phyloP scores from a whole-genome alignment of 2,113 vertebrate genomes.

The Manacus vitellinus region DNA sequence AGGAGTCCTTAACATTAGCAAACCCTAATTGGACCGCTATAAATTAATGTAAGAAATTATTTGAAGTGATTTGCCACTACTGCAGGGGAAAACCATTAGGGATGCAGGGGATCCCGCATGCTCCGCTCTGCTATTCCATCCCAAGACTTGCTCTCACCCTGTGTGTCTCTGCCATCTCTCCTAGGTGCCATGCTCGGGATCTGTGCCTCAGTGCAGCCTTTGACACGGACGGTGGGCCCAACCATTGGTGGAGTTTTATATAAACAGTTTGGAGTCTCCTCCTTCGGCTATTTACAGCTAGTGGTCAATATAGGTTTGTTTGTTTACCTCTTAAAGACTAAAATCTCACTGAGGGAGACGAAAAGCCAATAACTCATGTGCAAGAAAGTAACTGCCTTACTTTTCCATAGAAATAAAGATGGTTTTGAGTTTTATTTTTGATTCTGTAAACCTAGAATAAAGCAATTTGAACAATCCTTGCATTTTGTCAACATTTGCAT shows the following conservation, averaged over 20 bases:
- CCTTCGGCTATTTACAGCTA: slow-evolving; percentile 86
- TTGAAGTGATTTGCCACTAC: not conserved
- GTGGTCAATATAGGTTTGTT: slow-evolving; percentile 77
- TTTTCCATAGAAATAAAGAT: not conserved
- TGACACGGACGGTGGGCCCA: slow-evolving; percentile 86
- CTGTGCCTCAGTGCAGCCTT: slow-evolving; percentile 83
- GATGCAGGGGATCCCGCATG: accelerated
- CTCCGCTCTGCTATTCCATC: not conserved
- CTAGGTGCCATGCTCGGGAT: slow-evolving; percentile 94
- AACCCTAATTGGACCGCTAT: not conserved
- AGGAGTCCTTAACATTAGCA: not conserved
- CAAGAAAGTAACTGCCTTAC: not conserved
- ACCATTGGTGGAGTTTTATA: slow-evolving; percentile 87
- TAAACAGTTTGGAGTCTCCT: slow-evolving; percentile 80
- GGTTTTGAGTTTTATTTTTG: not conserved
- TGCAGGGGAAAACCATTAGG: not conserved
- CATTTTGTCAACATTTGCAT: not conserved
- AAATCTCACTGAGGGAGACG: not conserved
- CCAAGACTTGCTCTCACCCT: not conserved
- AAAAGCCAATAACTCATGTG: slow-evolving; percentile 33
- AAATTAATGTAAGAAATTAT: not conserved
- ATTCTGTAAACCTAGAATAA: slow-evolving; percentile 27
- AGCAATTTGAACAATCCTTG: not conserved
- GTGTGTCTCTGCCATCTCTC: not conserved
- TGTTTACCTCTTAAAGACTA: slow-evolving; percentile 72